Evolutionary conservation across 2,113 vertebrate genomes (phyloP), one percentile per base, ranked within the genome.

Genomic region (Bubo bubo): DNA sequence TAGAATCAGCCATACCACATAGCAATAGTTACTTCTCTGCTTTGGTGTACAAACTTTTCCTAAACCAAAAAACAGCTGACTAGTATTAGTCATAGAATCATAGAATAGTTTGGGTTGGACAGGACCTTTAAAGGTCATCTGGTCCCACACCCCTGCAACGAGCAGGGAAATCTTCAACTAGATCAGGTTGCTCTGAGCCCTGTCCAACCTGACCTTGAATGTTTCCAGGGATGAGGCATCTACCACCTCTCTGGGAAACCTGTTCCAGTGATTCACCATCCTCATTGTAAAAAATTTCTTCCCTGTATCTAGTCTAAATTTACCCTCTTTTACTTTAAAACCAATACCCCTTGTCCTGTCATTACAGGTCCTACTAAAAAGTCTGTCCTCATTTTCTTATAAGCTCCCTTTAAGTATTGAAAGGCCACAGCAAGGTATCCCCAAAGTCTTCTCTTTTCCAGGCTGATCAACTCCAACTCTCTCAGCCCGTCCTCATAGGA

Each of bases 381-480:
- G 2, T 23, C 13, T 64, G 8, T 45, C 49, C 6, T 6, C 4
- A 13, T 15, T 6, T 53, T 64, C 28, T 60, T 18, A 21, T 2
- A 16, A 52, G 1, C 12, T 4, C 47, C 18, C 14, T 56, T 73
- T 23, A 39, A 22, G 8, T 64, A 14, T 6, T 16, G 43, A 64
- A 74, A 68, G 27, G 12, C 4, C 2, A 2, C 28, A 35, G 0
- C 18, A 34, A 35, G 4, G 5, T 70, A 2, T 50, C 19, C 26
- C 21, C 3, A 4, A 5, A 27, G 32, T 12, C 32, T 72, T 56
- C 28, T 81, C 7, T 71, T 81, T 32, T 53, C 13, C 5, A 22
- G 37, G 28, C 15, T 59, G 45, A 47, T 20, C 22, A 75, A 39
- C 26, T 8, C 35, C 24, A 39, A 28, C 16, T 39, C 35, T 62